Percentiles rank a stretch among this genome's conserved stretches.
These are phyloP conservation scores for Ctenopoma multispine DNA, from an alignment of 2,797 vertebrate species.

Conservation along the genomic window DNA sequence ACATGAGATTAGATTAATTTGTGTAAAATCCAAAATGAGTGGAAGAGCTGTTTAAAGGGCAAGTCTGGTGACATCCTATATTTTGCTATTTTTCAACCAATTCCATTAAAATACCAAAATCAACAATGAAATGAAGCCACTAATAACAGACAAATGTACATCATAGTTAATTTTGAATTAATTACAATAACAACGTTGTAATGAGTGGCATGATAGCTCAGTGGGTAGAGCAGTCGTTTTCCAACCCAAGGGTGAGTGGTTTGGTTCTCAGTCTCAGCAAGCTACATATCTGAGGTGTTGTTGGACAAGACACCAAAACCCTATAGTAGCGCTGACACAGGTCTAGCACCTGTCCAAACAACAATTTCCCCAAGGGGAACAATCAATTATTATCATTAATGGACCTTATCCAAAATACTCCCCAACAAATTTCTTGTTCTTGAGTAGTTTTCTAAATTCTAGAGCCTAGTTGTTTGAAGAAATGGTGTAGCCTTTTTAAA, in stretches of 20 bases:
- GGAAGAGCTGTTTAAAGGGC: not conserved
- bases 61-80: not conserved
- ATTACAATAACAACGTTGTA: conserved; percentile 6
- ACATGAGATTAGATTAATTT: not conserved
- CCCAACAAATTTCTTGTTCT: not conserved
- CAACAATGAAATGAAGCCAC: not conserved
- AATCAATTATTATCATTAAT: too few species aligned
- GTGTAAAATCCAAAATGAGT: conserved; percentile 22
- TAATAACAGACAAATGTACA: conserved; percentile 1
- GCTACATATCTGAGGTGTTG: too few species aligned
- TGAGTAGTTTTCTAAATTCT: not conserved
- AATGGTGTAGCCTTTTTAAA: not conserved
- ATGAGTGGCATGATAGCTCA: too few species aligned
- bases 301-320: too few species aligned
- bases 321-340: not conserved
- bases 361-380: too few species aligned
- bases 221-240: too few species aligned
- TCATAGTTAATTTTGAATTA: conserved; percentile 7
- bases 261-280: too few species aligned
- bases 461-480: not conserved
- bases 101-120: conserved; percentile 1
- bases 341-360: too few species aligned
- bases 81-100: not conserved
- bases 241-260: too few species aligned
- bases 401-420: too few species aligned